Evolutionary conservation across 1,140 invertebrate genomes (phyloP), one percentile per base, ranked within the genome.

Genomic region (Heliconius congener): DNA sequence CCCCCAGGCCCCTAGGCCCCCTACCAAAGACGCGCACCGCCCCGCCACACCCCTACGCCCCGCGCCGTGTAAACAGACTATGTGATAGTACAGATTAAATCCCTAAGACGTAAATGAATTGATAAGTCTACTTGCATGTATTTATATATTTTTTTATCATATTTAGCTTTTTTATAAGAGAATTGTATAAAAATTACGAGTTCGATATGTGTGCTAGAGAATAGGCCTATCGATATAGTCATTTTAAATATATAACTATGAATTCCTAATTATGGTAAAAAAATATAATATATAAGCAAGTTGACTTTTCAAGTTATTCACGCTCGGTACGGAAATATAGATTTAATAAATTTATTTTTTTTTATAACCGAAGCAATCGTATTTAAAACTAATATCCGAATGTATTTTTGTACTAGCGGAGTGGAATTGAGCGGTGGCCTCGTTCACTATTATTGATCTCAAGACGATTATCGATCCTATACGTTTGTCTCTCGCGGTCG

Each of bases 361-460:
- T 66, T 66, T 66, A 19, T 66, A 66, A 30, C 9, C 60, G 60
- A 57, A 57, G 55, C 55, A 66, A 66, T 27, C 60, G 23, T 66
- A 30, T 66, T 66, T 66, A n/a, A 52, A 52, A 52, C 18, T 52
- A 52, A 52, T 60, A 60, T 60, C n/a, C n/a, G 60, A 27, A 66
- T 16, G 60, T 66, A 66, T 27, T 66, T 66, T 66, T 66, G 60
- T 66, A 66, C 60, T 66, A 66, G 60, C 60, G 60, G 60, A 27
- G 60, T 66, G 60, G 60, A 66, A 66, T 66, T 66, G 60, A 66
- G 60, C 60, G 60, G 55, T 75, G 85, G 84, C 83, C 87, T 87
- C 83, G 90, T 92, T 91, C 86, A 91, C 90, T 92, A 90, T 91
- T 86, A 91, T 85, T 94, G 93, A 93, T 94, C 91, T 94, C 91